phyloP scores from a whole-genome alignment of 2,797 vertebrate species.

The Brachymystax lenok region DNA sequence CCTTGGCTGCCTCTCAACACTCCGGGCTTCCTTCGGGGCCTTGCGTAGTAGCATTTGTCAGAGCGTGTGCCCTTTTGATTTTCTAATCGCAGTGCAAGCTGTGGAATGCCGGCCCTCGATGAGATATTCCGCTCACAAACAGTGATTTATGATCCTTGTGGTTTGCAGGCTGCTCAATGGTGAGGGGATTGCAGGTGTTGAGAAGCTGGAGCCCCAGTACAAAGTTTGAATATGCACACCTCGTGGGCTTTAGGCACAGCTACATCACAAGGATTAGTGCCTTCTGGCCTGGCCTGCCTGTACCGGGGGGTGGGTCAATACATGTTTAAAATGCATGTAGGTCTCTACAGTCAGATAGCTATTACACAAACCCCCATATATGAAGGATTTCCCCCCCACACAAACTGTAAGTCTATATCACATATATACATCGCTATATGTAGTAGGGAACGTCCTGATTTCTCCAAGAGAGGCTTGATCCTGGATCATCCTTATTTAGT shows the following conservation, averaged over 20 bases:
- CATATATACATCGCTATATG: neutral
- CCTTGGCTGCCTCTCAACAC: conserved; percentile 64
- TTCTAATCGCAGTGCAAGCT: conserved; percentile 71
- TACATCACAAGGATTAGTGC: conserved; percentile 60
- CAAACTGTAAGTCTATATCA: neutral
- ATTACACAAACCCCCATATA: conserved; percentile 46
- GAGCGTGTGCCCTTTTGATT: conserved; percentile 74
- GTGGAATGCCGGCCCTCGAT: conserved; percentile 54
- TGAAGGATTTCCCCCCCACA: neutral
- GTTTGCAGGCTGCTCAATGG: conserved; percentile 58
- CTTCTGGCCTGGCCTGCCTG: conserved; percentile 34
- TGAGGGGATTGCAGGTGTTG: conserved; percentile 71
- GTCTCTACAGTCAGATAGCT: conserved; percentile 48
- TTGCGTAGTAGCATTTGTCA: conserved; percentile 65
- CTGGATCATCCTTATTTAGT: neutral
- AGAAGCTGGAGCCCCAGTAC: conserved; percentile 55
- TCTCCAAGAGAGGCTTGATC: neutral
- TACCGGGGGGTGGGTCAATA: conserved; percentile 66
- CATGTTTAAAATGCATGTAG: conserved; percentile 72
- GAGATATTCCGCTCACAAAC: conserved; percentile 77
- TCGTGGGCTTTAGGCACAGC: conserved; percentile 59
- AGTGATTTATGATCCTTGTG: conserved; percentile 76
- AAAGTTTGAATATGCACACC: conserved; percentile 80
- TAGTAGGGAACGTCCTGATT: neutral
- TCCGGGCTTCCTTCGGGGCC: conserved; percentile 60